phyloP scores from a whole-genome alignment of 2,113 vertebrate genomes.

The Catharus minimus region DNA sequence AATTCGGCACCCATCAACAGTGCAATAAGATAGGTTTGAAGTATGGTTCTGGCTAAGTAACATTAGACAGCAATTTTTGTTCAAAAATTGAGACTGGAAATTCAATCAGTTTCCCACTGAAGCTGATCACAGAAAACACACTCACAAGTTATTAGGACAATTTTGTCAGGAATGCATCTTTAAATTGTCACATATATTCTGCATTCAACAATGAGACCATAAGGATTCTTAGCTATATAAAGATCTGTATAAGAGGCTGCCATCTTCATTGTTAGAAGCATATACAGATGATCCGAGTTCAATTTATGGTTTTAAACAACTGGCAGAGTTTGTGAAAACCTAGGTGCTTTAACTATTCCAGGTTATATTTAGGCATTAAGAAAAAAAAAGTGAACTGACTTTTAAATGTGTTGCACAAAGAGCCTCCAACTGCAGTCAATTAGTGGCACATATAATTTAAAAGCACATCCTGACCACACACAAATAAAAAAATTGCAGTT shows the following conservation, averaged over 20 bases:
- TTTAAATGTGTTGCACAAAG: neutral
- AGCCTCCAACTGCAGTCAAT: neutral
- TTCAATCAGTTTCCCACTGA: neutral
- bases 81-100: neutral
- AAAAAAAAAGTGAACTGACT: neutral
- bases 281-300: neutral
- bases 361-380: neutral
- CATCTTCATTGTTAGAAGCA: neutral
- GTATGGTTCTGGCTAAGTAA: neutral
- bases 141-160: neutral
- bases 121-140: neutral
- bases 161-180: neutral
- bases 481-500: neutral
- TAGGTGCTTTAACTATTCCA: neutral
- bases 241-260: neutral
- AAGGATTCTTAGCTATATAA: neutral
- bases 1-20: neutral
- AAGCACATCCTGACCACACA: neutral
- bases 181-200: neutral
- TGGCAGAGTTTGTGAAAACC: neutral
- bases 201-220: neutral
- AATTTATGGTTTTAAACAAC: neutral
- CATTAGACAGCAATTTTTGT: neutral
- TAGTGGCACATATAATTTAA: conserved; percentile 6
- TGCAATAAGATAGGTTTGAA: neutral